These are phyloP conservation scores for Vanacampus margaritifer DNA, from an alignment of 2,113 vertebrate genomes.

Conservation along the genomic window DNA sequence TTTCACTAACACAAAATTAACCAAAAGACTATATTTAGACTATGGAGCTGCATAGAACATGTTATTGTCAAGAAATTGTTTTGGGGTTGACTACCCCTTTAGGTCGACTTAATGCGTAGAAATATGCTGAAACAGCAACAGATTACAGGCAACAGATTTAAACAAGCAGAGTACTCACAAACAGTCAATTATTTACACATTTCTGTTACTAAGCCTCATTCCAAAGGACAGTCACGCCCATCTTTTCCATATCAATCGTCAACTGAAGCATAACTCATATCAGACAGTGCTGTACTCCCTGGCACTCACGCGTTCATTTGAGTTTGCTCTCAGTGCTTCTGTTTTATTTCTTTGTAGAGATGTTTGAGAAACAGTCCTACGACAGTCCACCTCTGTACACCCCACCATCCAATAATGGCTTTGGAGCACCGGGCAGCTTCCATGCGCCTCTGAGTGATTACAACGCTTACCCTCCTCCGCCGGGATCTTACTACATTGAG, in stretches of 20 bases:
- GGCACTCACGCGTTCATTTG: no score
- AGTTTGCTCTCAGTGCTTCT: background rate
- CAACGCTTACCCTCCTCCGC: slow-evolving; percentile 71
- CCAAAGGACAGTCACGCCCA: slow-evolving; percentile 46
- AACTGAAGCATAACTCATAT: slow-evolving; percentile 27
- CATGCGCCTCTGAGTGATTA: slow-evolving; percentile 66
- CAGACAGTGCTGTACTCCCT: slow-evolving; percentile 11
- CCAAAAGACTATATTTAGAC: no score
- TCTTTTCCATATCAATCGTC: slow-evolving; percentile 29
- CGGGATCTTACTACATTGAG: slow-evolving; percentile 81
- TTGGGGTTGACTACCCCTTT: no score
- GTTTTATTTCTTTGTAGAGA: slow-evolving; percentile 28
- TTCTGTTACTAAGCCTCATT: slow-evolving; percentile 7
- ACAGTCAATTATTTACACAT: slow-evolving; percentile 58
- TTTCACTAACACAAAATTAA: no score
- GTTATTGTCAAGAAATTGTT: no score
- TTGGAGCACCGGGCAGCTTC: slow-evolving; percentile 64
- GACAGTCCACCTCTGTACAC: slow-evolving; percentile 75
- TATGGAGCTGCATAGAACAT: no score
- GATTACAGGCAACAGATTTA: background rate
- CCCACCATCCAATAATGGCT: slow-evolving; percentile 68
- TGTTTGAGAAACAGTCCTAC: slow-evolving; percentile 76
- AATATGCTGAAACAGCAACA: background rate
- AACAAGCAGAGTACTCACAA: slow-evolving; percentile 18
- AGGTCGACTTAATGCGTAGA: no score